Evolutionary conservation across 2,113 vertebrate species (phyloP), one percentile per base, ranked within the genome.

Genomic region (Tragulus kanchil): DNA sequence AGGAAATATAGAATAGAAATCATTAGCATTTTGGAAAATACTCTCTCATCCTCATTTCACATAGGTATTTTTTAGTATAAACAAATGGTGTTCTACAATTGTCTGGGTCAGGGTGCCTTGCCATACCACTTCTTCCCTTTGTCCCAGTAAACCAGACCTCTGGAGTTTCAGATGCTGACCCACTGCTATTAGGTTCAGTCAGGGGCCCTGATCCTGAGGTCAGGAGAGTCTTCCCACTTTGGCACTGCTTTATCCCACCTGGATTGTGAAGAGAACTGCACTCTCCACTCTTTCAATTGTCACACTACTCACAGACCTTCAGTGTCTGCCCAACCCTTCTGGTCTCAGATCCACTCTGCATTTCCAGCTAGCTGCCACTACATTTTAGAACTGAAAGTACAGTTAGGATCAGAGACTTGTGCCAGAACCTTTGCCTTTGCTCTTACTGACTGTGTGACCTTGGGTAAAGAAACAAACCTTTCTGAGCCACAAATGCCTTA

Each of bases 401-500:
- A 56, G 58, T 93, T 90, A 11, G 54, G 21, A 19, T 85, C 73
- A 73, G 23, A 85, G 9, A 73, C 9, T 15, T 89, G 48, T 81
- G 64, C 56, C 93, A 9, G 54, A 78, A 81, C 28, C 36, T 90
- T 59, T 88, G 65, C 21, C 82, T 48, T 93, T 56, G n/a, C 62
- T 93, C 62, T 90, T 93, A 86, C 13, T 50, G 48, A 81, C 64
- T 96, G 16, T 85, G 48, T 64, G 42, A 93, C 21, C 11, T 14
- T 59, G 58, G 58, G 42, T 16, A 81, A 93, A 73, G n/a, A 89
- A 81, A 15, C 59, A n/a, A 64, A 89, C 7, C 15, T 93, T 56
- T 64, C n/a, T 56, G 56, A 91, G 45, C 12, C 23, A 81, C 65
- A 90, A 79, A 71, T 71, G 50, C 10, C 64, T 86, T 62, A 10